These are phyloP conservation scores for Delia radicum DNA, from an alignment of 1,140 invertebrate species.

Conservation along the genomic window DNA sequence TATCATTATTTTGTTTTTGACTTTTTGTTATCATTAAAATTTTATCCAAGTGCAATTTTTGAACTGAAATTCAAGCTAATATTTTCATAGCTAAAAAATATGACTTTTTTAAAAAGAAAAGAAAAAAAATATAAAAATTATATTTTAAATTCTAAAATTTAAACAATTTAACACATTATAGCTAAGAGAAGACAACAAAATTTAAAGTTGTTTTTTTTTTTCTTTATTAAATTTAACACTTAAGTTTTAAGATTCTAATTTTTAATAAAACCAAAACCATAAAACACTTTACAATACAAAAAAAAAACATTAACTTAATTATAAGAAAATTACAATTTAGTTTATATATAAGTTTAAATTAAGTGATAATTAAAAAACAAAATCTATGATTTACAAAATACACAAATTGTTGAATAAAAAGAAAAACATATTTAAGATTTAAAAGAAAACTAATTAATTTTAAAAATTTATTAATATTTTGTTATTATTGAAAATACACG, in stretches of 20 bases:
- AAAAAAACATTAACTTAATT: not conserved
- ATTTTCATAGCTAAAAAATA: not conserved
- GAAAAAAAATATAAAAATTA: not conserved
- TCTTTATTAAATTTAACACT: not conserved
- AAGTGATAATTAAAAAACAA: no score
- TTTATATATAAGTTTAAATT: no score
- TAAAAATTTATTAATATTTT: no score
- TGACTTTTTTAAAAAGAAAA: not conserved
- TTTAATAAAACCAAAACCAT: not conserved
- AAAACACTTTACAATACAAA: not conserved
- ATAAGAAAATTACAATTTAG: not conserved
- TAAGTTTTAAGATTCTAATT: not conserved
- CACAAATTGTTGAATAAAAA: not conserved
- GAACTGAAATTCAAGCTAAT: not conserved
- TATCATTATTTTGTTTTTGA: not conserved
- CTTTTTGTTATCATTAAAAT: not conserved
- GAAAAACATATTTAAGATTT: not conserved
- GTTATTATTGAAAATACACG: no score
- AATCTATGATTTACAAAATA: no score
- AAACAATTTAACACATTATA: not conserved
- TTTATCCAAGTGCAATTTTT: slow-evolving; percentile 1
- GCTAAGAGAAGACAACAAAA: not conserved
- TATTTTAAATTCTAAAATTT: not conserved
- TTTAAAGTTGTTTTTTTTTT: not conserved
- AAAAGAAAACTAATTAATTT: not conserved